Evolutionary conservation across 2,797 vertebrate species (phyloP), one percentile per base, ranked within the genome.

Genomic region (Peromyscus aztecus): DNA sequence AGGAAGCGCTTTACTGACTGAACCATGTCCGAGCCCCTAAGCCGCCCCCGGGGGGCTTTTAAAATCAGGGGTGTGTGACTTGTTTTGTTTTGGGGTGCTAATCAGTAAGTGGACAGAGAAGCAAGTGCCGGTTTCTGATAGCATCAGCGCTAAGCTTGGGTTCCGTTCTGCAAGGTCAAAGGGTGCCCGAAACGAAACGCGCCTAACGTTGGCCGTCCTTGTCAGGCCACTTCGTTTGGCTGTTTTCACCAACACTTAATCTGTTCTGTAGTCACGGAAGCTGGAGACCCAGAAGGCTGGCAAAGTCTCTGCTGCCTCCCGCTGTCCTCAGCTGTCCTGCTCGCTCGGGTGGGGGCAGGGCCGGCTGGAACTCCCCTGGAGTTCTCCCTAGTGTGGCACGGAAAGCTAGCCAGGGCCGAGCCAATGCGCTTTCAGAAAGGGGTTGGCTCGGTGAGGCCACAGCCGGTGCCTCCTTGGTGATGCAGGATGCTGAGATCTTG

Each of bases 391-490:
- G 80, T 0, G 27, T 21, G 14, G 69, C 0, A 5, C 8, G 55
- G 92, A 89, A 49, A 81, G 61, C 65, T 14, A 40, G n/a, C 29
- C 4, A 34, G 55, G 10, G 17, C 0, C 1, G 37, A 82, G 80
- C 63, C 27, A 43, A 12, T 17, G 23, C 14, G 2, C 52, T 34
- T 63, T 55, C 14, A 67, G 43, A 80, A 49, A 55, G 61, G 1
- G 40, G n/a, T 49, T 0, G 0, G 43, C 11, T 2, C 27, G 0
- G 73, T 78, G 24, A 17, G 5, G 19, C 4, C 76, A 1, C 61
- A 2, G 17, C 0, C 3, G 3, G 0, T 0, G 16, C 61, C 81
- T 88, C 77, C 10, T 8, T 11, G 16, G 75, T 37, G 43, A 24
- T 34, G 0, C 24, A 88, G 82, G 40, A 63, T 24, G n/a, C 78